These are phyloP conservation scores for Tinea pellionella DNA, from an alignment of 2,888 invertebrate species.

Conservation along the genomic window DNA sequence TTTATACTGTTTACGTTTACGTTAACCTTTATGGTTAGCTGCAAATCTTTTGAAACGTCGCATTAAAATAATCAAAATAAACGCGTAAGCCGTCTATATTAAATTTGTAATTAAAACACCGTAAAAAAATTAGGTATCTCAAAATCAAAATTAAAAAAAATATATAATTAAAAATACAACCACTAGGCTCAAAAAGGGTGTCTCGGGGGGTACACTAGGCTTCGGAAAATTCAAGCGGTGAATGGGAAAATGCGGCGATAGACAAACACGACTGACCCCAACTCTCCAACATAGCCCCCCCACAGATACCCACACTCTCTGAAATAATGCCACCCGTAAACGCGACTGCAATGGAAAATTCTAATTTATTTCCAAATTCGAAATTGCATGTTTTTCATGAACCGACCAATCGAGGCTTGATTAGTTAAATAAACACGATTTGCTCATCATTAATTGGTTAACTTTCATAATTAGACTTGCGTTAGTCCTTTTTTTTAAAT, in stretches of 20 bases:
- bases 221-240: conserved; percentile 67
- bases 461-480: conserved; percentile 14
- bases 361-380: conserved; percentile 25
- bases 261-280: conserved; percentile 63
- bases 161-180: conserved; percentile 49
- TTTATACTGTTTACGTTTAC: no score
- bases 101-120: no score
- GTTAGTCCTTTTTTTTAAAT: background rate
- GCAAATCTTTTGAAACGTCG: no score
- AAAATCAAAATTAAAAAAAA: background rate
- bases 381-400: conserved; percentile 8
- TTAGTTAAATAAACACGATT: conserved; percentile 1
- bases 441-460: background rate
- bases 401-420: background rate
- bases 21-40: no score
- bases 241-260: conserved; percentile 66
- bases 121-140: background rate
- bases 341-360: conserved; percentile 30
- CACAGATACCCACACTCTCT: conserved; percentile 42
- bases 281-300: conserved; percentile 19
- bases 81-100: no score
- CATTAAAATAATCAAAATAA: no score
- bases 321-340: conserved; percentile 53
- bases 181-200: conserved; percentile 27
- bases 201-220: conserved; percentile 52